phyloP scores from a whole-genome alignment of 2,113 vertebrate genomes.

The Motacilla alba region DNA sequence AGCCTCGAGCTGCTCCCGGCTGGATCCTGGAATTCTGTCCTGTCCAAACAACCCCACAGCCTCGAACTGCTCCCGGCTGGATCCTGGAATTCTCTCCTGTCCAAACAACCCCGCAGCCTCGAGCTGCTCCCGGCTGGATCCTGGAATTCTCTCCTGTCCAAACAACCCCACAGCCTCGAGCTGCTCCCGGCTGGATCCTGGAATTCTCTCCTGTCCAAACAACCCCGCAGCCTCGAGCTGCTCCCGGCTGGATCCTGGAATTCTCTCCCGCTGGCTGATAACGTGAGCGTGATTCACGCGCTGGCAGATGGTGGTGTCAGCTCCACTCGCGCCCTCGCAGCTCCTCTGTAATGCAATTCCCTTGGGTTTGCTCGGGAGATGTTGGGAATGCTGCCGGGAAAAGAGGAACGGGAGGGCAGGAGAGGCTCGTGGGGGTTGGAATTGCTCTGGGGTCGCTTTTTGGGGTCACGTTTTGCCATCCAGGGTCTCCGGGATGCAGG shows the following conservation, averaged over 20 bases:
- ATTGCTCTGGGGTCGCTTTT: neutral
- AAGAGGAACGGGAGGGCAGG: neutral
- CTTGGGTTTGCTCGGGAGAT: neutral
- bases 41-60: no score
- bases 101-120: neutral
- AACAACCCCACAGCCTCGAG: neutral
- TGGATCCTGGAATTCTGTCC: constrained; percentile 33
- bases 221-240: neutral
- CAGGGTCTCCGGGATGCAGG: neutral
- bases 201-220: neutral
- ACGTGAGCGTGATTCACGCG: constrained; percentile 27
- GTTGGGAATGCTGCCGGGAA: neutral
- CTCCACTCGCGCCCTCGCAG: neutral
- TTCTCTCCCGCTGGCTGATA: constrained; percentile 14
- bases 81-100: constrained; percentile 12
- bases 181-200: constrained; percentile 4
- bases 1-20: neutral
- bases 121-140: neutral
- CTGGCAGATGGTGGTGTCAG: constrained; percentile 24
- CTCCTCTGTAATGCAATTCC: neutral
- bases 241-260: constrained; percentile 15
- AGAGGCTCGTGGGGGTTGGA: neutral
- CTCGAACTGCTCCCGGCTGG: neutral
- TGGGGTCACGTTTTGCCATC: neutral
- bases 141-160: constrained; percentile 16